A percentile compares a stretch with the other conserved stretches of the same genome.
Evolutionary conservation across 2,113 vertebrate species (phyloP).

Genomic region (Chloebia gouldiae): DNA sequence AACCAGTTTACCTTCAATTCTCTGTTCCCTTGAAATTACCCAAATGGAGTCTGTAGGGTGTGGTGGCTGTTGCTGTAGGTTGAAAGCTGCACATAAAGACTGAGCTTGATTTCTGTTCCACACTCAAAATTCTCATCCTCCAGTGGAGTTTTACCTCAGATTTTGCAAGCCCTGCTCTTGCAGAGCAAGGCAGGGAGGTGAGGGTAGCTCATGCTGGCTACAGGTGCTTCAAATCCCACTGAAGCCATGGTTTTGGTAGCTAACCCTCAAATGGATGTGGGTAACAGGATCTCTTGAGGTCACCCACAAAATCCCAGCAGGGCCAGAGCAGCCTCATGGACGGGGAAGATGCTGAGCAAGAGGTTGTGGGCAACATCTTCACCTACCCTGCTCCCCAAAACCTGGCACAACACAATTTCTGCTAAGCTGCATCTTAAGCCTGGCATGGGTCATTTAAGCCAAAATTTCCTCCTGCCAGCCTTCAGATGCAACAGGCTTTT

Average conservation of each 20-base stretch:
- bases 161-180: not conserved
- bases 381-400: fast-evolving
- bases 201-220: not conserved
- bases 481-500: not conserved
- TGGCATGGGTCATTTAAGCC: not conserved
- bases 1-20: not conserved
- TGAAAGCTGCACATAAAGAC: not conserved
- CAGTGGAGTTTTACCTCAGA: not conserved
- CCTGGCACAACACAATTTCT: not conserved
- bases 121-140: not conserved
- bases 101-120: not conserved
- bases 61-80: fast-evolving
- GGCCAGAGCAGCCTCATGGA: not conserved
- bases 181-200: not conserved
- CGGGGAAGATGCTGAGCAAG: fast-evolving
- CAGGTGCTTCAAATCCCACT: not conserved
- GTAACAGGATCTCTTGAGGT: not conserved
- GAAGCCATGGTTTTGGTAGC: fast-evolving
- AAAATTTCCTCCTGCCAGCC: not conserved
- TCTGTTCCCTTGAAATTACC: not conserved
- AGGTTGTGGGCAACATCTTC: not conserved
- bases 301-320: not conserved
- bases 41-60: fast-evolving
- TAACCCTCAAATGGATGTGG: not conserved
- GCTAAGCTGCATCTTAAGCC: not conserved